phyloP scores from a whole-genome alignment of 2,797 vertebrate genomes.

The Phrynocephalus forsythii region DNA sequence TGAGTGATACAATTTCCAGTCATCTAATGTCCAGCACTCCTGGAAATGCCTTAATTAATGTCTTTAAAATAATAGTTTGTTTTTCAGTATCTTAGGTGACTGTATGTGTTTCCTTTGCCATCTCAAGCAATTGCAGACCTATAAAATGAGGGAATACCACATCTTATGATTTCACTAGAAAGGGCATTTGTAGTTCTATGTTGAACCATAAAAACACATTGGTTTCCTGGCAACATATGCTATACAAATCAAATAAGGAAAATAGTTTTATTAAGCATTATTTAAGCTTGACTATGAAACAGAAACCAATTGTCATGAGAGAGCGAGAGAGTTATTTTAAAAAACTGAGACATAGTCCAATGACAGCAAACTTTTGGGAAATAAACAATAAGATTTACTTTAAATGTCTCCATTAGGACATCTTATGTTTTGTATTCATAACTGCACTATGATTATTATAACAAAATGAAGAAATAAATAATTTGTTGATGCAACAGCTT shows the following conservation, averaged over 20 bases:
- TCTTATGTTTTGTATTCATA: constrained; percentile 40
- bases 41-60: background rate
- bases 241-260: constrained; percentile 32
- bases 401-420: constrained; percentile 20
- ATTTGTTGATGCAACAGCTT: constrained; percentile 51
- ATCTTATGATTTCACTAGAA: background rate
- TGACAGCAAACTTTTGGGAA: constrained; percentile 14
- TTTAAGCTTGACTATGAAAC: constrained; percentile 18
- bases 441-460: constrained; percentile 46
- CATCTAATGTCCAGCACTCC: background rate
- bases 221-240: constrained; percentile 3
- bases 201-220: background rate
- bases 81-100: constrained; percentile 15
- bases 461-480: constrained; percentile 59
- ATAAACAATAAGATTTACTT: constrained; percentile 17
- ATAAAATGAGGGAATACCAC: background rate
- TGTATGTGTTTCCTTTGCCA: background rate
- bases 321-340: background rate
- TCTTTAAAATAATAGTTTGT: background rate
- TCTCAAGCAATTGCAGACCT: background rate
- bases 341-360: background rate
- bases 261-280: constrained; percentile 20
- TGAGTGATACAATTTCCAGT: background rate
- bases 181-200: background rate
- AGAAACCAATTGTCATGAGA: background rate